phyloP scores from a whole-genome alignment of 2,888 invertebrate species.

The Drosophila acutilabella region DNA sequence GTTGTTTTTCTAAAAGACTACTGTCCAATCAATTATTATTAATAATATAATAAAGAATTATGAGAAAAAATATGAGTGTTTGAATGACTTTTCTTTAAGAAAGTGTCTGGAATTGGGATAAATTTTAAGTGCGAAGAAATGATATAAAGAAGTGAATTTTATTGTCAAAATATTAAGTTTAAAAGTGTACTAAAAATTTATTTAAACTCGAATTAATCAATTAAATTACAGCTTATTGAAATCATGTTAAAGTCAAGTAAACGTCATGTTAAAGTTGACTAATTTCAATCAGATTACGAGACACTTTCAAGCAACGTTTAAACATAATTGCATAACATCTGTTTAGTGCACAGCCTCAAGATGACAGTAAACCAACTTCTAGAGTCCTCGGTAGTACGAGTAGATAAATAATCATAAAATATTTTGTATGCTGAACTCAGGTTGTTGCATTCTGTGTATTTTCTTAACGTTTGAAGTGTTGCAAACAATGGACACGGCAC shows the following conservation, averaged over 20 bases:
- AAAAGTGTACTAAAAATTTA: no score
- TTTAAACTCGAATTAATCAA: no score
- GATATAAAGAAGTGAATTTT: neutral
- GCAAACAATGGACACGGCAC: conserved; percentile 63
- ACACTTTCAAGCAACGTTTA: neutral
- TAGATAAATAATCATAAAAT: conserved; percentile 28
- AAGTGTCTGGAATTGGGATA: no score
- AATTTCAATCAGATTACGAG: neutral
- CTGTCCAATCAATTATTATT: conserved; percentile 43
- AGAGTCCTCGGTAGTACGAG: neutral
- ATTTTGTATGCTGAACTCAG: conserved; percentile 11
- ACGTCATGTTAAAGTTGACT: neutral
- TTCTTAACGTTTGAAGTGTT: conserved; percentile 70
- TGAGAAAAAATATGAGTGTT: conserved; percentile 20
- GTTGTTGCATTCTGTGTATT: conserved; percentile 8
- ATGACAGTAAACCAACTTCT: neutral
- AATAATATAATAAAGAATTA: conserved; percentile 47
- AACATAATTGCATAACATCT: conserved; percentile 11
- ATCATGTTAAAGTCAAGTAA: no score
- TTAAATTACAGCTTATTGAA: no score
- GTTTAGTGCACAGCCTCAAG: neutral
- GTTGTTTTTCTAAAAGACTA: conserved; percentile 10
- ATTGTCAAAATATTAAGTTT: neutral
- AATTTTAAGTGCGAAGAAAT: no score
- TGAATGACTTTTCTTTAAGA: neutral